Evolutionary conservation across 2,888 invertebrate genomes (phyloP).

Genomic region (Ommatoiulus sabulosus): DNA sequence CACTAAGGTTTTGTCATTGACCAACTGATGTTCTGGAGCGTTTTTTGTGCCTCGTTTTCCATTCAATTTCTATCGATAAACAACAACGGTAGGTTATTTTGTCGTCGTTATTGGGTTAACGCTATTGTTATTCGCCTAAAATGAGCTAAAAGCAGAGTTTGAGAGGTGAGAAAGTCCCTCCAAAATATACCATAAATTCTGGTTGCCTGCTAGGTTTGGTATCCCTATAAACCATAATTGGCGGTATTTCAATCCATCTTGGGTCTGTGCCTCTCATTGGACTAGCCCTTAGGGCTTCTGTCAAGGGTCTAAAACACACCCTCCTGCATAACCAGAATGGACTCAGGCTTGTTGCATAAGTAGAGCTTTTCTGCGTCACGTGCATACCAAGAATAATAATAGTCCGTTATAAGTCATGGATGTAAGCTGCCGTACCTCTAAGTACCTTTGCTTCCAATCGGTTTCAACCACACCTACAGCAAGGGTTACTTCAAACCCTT

Average conservation of each 20-base stretch:
- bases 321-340: neutral
- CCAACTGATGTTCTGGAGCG: neutral
- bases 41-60: neutral
- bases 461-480: slow-evolving; percentile 2
- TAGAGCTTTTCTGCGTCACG: neutral
- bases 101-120: neutral
- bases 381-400: neutral
- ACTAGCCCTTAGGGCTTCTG: slow-evolving; percentile 5
- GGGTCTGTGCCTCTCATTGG: neutral
- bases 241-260: slow-evolving; percentile 13
- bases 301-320: neutral
- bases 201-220: slow-evolving; percentile 20
- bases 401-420: neutral
- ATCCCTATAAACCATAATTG: neutral
- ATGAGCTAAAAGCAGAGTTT: neutral
- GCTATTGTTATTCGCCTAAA: neutral
- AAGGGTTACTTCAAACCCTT: neutral
- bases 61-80: slow-evolving; percentile 2
- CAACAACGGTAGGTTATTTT: neutral
- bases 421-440: neutral
- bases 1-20: slow-evolving; percentile 6
- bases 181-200: slow-evolving; percentile 2
- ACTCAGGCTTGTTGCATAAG: neutral
- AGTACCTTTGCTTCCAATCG: neutral
- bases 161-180: neutral